Evolutionary conservation across 2,888 invertebrate species (phyloP).

Genomic region (Onthophagus sagittarius): DNA sequence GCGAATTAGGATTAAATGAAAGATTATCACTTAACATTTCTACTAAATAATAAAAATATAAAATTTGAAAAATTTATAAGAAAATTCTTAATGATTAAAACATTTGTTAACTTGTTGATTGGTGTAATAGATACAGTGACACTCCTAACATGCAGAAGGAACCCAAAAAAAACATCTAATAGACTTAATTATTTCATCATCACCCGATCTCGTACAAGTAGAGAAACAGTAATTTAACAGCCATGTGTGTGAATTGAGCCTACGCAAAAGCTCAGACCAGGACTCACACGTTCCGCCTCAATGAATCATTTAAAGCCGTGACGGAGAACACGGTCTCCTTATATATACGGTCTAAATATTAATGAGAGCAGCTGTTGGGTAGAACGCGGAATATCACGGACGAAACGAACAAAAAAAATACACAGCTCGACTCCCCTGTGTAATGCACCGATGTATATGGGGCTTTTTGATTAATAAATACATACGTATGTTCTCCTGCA

Average conservation of each 20-base stretch:
- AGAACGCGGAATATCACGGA: slow-evolving; percentile 1
- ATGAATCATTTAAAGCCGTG: background rate
- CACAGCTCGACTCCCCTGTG: background rate
- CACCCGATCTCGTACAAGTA: background rate
- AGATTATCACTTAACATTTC: too few species aligned
- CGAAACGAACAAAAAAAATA: background rate
- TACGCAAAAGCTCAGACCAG: background rate
- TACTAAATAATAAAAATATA: too few species aligned
- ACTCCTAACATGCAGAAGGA: background rate
- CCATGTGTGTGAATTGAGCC: background rate
- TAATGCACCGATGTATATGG: background rate
- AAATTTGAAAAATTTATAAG: too few species aligned
- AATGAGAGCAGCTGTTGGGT: slow-evolving; percentile 11
- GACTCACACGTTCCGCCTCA: background rate
- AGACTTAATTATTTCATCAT: background rate
- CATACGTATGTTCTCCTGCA: background rate
- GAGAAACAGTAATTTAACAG: background rate
- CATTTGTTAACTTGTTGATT: background rate
- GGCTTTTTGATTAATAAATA: background rate
- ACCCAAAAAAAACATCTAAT: background rate
- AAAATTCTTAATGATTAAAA: too few species aligned
- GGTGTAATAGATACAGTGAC: background rate
- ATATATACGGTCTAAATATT: slow-evolving; percentile 10
- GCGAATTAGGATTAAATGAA: too few species aligned
- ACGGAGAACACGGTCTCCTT: slow-evolving; percentile 10